Evolutionary conservation across 2,797 vertebrate genomes (phyloP), one percentile per base, ranked within the genome.

Genomic region (Aplochiton taeniatus): DNA sequence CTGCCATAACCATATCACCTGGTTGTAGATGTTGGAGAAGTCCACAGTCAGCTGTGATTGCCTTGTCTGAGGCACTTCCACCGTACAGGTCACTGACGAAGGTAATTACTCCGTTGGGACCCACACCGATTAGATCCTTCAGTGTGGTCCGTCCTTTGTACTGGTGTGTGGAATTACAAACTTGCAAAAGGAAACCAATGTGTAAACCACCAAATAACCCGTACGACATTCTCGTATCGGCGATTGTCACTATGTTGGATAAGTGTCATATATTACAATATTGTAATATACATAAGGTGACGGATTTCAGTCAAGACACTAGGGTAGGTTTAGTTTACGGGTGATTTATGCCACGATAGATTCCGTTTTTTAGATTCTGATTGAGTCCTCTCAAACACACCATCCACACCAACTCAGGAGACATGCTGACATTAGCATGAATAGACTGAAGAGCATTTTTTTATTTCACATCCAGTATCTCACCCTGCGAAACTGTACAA

Each of bases 341-440:
- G 7, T 41, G 52, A 41, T 31, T 31, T 31, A 31, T 31, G 31
- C 31, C 41, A 17, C 41, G 16, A 44, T 31, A 44, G 42, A 44
- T 16, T 45, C 18, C 6, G 10, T 4, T 13, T 8, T 45, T 58
- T 58, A 43, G 42, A 16, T n/a, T 58, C 44, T 16, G n/a, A 55
- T 58, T 48, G 41, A 42, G 20, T 42, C 11, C 13, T 48, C 61
- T 56, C 42, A 55, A 48, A 72, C 67, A 62, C 58, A 68, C 31
- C 11, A 58, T 42, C 48, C 61, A 19, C 76, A 80, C 65, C 75
- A 70, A 76, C 83, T 84, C 78, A 79, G 83, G 77, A 70, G 74
- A 73, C 69, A 47, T 69, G 56, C 60, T 76, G n/a, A 46, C 72
- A 63, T 70, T 42, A 70, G 58, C 46, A 60, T 59, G 16, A 52